A percentile compares a stretch with the other conserved stretches of the same genome.
Evolutionary conservation across 2,797 vertebrate species (phyloP).

Genomic region (Hozukius guyotensis): DNA sequence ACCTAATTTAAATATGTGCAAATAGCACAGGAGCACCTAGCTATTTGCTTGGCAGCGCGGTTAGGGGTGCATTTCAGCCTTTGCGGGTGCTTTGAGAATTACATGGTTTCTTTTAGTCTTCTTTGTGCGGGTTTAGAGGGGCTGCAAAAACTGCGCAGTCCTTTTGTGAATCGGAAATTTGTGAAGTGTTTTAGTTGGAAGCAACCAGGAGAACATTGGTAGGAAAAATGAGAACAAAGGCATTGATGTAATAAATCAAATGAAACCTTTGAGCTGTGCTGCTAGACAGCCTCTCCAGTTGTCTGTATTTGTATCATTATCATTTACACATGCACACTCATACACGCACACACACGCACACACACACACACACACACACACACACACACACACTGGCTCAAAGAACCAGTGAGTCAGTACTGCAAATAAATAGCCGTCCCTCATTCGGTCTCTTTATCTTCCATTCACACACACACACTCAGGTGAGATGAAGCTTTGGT

Average conservation of each 20-base stretch:
- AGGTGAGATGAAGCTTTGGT: constrained; percentile 29
- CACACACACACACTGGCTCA: neutral
- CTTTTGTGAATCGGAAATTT: too few relatives aligned
- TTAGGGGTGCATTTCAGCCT: neutral
- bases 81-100: neutral
- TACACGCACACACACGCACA: neutral
- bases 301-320: neutral
- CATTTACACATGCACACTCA: neutral
- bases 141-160: neutral
- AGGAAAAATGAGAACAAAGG: neutral
- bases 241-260: neutral
- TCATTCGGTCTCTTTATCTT: neutral
- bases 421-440: neutral
- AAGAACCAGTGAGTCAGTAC: neutral
- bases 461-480: neutral
- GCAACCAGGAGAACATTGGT: neutral
- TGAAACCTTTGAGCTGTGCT: neutral
- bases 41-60: neutral
- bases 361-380: neutral
- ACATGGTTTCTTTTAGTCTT: neutral
- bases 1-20: neutral
- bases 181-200: neutral
- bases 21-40: neutral
- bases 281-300: neutral
- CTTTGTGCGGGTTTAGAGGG: neutral